A percentile compares a stretch with the other conserved stretches of the same genome.
Conservation (phyloP, 2,888 invertebrate species). For the Caenorhabditis plicata region DNA sequence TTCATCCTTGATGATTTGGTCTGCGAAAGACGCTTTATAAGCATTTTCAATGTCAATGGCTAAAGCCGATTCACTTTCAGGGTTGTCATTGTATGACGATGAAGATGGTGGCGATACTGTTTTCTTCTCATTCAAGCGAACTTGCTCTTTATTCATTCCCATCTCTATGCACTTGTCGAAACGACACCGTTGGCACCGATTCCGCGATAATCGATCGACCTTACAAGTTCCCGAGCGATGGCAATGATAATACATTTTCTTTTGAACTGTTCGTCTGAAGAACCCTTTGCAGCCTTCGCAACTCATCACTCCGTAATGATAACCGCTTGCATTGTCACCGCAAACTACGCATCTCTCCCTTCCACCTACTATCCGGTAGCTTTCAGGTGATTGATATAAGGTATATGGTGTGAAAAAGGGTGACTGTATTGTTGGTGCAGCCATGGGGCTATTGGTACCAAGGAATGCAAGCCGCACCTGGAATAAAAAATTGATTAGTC, state of each 20-base stretch:
- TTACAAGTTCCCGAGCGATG: constrained; percentile 40
- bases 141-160: constrained; percentile 46
- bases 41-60: too few species aligned
- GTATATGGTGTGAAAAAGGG: constrained; percentile 1
- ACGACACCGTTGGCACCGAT: constrained; percentile 58
- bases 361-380: too few species aligned
- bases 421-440: background rate
- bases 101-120: constrained; percentile 17
- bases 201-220: constrained; percentile 45
- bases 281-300: constrained; percentile 59
- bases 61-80: too few species aligned
- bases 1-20: too few species aligned
- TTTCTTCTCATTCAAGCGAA: constrained; percentile 34
- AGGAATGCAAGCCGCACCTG: too few species aligned
- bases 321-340: constrained; percentile 45
- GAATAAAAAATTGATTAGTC: too few species aligned
- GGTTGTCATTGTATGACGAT: constrained; percentile 5
- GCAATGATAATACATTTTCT: constrained; percentile 40
- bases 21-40: too few species aligned
- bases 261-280: constrained; percentile 55
- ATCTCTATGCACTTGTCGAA: constrained; percentile 45
- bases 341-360: constrained; percentile 41
- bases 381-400: constrained; percentile 1
- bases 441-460: background rate
- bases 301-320: constrained; percentile 52